Percentiles rank a stretch among this genome's conserved stretches.
These are phyloP conservation scores for Dysidea cf. avara DNA, from an alignment of 37 sponge, comb jelly and placozoan species.

Conservation along the genomic window DNA sequence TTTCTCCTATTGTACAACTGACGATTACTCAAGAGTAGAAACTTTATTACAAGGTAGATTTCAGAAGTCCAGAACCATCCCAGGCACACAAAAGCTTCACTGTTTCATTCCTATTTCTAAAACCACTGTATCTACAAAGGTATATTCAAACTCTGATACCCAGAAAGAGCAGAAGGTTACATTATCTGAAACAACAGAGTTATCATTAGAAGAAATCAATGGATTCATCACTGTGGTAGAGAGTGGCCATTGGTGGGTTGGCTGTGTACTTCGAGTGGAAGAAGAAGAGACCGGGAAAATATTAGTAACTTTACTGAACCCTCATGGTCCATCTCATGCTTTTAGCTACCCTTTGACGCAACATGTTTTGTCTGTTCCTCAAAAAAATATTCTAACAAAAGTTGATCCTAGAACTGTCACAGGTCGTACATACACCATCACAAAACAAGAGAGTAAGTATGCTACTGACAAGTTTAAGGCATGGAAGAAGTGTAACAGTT, in stretches of 20 bases:
- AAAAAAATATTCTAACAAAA: constrained; percentile 9
- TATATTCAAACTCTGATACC: constrained; percentile 18
- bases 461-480: no score
- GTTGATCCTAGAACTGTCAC: constrained; percentile 40
- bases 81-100: constrained; percentile 44
- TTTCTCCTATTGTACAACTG: constrained; percentile 20
- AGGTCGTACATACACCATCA: constrained; percentile 26
- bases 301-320: constrained; percentile 33
- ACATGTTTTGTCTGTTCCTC: constrained; percentile 2
- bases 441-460: no score
- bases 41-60: constrained; percentile 16
- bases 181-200: no score
- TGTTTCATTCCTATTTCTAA: constrained; percentile 15
- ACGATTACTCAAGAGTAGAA: constrained; percentile 1
- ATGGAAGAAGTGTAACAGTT: no score
- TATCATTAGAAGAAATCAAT: no score
- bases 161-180: constrained; percentile 15
- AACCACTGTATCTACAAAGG: background rate
- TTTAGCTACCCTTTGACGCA: constrained; percentile 20
- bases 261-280: constrained; percentile 15
- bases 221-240: background rate
- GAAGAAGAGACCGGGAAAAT: constrained; percentile 8
- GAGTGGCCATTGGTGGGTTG: constrained; percentile 35
- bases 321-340: constrained; percentile 23
- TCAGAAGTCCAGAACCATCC: constrained; percentile 31